Conservation (phyloP, 2,797 vertebrate genomes). For the Macropus fuliginosus region DNA sequence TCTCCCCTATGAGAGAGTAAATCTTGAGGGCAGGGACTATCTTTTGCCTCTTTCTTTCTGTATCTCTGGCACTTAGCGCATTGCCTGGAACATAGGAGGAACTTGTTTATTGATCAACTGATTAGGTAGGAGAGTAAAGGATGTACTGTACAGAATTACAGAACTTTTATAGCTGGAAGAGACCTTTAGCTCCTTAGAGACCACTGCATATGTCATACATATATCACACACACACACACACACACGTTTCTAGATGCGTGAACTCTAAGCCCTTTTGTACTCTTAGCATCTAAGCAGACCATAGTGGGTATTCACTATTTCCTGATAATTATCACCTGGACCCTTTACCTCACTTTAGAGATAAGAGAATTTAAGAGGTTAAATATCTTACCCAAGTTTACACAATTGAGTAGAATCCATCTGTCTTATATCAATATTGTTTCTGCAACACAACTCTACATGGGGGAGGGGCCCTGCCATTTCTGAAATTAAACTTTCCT, state of each 20-base stretch:
- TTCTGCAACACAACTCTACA: not conserved
- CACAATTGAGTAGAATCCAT: not conserved
- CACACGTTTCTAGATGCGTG: not conserved
- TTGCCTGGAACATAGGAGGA: not conserved
- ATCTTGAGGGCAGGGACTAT: not conserved
- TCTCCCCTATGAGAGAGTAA: not conserved
- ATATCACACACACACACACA: not conserved
- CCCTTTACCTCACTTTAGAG: not conserved
- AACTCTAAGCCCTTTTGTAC: not conserved
- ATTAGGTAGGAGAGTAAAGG: not conserved
- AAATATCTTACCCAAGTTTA: not conserved
- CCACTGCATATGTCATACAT: not conserved
- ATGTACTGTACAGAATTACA: not conserved
- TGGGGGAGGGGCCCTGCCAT: not conserved
- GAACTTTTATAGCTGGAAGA: not conserved
- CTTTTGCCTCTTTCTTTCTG: not conserved
- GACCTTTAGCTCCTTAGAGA: not conserved
- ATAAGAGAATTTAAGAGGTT: not conserved
- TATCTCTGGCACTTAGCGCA: not conserved
- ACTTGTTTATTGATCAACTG: not conserved
- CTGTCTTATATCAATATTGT: constrained; percentile 22
- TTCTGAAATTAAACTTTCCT: constrained; percentile 9
- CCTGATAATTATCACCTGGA: not conserved
- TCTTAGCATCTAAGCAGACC: not conserved
- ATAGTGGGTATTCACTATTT: not conserved